Evolutionary conservation across 2,888 invertebrate genomes (phyloP), one percentile per base, ranked within the genome.

Genomic region (Hemistola chrysoprasaria): DNA sequence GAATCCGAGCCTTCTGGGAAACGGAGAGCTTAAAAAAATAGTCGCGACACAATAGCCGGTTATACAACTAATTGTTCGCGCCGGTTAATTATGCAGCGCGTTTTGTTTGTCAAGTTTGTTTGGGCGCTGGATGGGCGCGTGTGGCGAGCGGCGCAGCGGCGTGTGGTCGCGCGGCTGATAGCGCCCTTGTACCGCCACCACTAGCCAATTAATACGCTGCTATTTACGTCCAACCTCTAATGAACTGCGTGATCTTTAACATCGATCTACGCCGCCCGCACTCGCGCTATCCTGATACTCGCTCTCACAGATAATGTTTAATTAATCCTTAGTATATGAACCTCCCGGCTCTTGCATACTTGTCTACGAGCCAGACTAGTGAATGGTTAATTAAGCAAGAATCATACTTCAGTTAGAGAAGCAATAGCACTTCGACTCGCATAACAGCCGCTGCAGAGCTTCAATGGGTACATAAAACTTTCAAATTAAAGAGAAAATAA

Each of bases 1-100:
- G 60, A 62, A 67, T 72, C 67, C 65, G 67, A 70, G 67, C 79
- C 83, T 86, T 86, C 86, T 85, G 78, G 77, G 86, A 86, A 86
- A 66, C 64, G 64, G 64, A 63, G 60, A 59, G 62, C 59, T 68
- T 71, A 68, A 73, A 71, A 71, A 72, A 71, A 69, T 63, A 59
- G 65, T 65, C 66, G 66, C 75, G 71, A 77, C 79, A 83, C 80
- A 78, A 79, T 75, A 65, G 72, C 71, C 70, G 72, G 77, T 78
- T 81, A 78, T 75, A 80, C 80, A 83, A 81, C 78, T 82, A 84
- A 83, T 82, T 81, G 73, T 79, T 77, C 75, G 71, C 73, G 70
- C 71, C 71, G 71, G 72, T 74, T 83, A 80, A 82, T 84, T 80
- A 80, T 81, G 71, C 74, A 72, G 63, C 62, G 33, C 35, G 50